phyloP scores from a whole-genome alignment of 2,113 vertebrate species.

The Sprattus sprattus region DNA sequence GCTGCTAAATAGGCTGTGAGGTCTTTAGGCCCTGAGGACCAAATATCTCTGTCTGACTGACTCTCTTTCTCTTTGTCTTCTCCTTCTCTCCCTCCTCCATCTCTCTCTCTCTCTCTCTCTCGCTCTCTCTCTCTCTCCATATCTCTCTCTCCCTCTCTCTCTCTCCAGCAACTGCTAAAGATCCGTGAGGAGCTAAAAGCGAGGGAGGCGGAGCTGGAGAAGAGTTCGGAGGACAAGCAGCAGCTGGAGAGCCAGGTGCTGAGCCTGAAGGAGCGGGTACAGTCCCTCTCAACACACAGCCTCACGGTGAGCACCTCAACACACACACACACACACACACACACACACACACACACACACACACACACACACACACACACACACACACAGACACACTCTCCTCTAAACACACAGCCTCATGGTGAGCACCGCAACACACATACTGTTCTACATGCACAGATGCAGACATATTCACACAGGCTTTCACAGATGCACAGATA shows the following conservation, averaged over 20 bases:
- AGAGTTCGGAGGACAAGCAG: slow-evolving; percentile 84
- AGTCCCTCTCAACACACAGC: slow-evolving; percentile 57
- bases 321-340: not conserved
- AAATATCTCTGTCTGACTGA: not conserved
- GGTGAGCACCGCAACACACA: slow-evolving; percentile 55
- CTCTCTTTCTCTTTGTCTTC: not conserved
- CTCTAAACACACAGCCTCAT: slow-evolving; percentile 53
- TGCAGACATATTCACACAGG: not conserved
- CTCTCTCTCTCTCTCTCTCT: too few species aligned
- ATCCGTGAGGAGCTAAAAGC: slow-evolving; percentile 89
- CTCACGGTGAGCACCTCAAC: slow-evolving; percentile 57
- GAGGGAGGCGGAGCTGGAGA: slow-evolving; percentile 85
- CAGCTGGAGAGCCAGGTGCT: slow-evolving; percentile 83
- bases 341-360: too few species aligned
- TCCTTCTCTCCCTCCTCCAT: not conserved
- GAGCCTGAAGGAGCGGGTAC: slow-evolving; percentile 84
- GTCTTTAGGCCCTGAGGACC: not conserved
- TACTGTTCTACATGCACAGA: not conserved
- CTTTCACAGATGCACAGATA: not conserved
- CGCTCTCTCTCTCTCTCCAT: too few species aligned
- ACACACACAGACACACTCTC: too few species aligned
- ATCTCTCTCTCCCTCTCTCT: too few species aligned
- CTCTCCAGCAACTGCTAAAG: slow-evolving; percentile 85
- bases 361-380: too few species aligned
- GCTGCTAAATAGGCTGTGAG: not conserved